Evolutionary conservation across 2,113 vertebrate species (phyloP), one percentile per base, ranked within the genome.

Genomic region (Melanerpes formicivorus): DNA sequence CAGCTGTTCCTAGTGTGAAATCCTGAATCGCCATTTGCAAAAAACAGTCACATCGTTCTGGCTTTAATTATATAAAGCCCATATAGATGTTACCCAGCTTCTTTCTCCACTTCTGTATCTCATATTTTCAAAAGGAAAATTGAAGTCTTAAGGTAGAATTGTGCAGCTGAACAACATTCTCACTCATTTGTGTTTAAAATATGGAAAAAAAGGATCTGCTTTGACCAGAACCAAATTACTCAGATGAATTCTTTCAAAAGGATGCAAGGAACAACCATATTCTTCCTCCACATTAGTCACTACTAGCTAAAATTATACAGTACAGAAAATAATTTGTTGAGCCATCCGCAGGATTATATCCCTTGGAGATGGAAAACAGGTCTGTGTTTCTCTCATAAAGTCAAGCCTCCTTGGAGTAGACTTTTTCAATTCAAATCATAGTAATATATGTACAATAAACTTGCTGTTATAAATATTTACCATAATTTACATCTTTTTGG

Each of bases 21-120:
- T 83, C 94, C 54, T 90, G 75, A 81, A 92, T 85, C 46, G 54
- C 42, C 55, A 30, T 79, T 88, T 91, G 55, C 18, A 63, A 93
- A 63, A 81, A 69, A 12, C 69, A 84, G 76, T 48, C 74, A 67
- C 54, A 80, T 14, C 40, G 52, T 85, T 82, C 60, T 93, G 83
- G 87, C 72, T 80, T 96, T 93, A 91, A 75, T 92, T 95, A 87
- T 15, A 46, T 50, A 91, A 89, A 90, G 67, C 70, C 63, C 54
- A 74, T 29, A 42, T 4, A 84, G 54, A 63, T 46, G n/a, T 34
- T 86, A 87, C 16, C 37, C 66, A 73, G 14, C 72, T 73, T 94
- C 77, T 40, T 64, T 66, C 26, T 62, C 46, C 59, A n/a, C 58
- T 42, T 77, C 29, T 71, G 7, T 48, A 34, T 26, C 75, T 93